A percentile compares a stretch with the other conserved stretches of the same genome.
Conservation (phyloP, 2,797 vertebrate species). For the Coregonus ussuriensis region DNA sequence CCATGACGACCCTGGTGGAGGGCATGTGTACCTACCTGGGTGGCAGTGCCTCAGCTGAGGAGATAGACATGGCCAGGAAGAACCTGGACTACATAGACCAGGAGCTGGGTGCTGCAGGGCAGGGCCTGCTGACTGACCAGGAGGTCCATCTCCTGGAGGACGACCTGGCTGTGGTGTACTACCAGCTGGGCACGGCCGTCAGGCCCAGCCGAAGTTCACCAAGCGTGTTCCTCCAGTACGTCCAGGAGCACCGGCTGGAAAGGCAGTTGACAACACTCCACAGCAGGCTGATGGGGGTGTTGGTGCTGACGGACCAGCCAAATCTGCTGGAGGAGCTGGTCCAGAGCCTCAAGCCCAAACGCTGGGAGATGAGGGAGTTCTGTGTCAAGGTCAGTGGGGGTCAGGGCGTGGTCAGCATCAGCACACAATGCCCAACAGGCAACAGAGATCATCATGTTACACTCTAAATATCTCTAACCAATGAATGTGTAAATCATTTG, state of each 20-base stretch:
- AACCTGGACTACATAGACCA: slow-evolving; percentile 74
- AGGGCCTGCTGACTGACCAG: slow-evolving; percentile 60
- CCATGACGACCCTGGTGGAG: slow-evolving; percentile 68
- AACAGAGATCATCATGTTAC: not conserved
- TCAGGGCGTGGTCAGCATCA: not conserved
- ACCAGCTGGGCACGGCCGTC: slow-evolving; percentile 66
- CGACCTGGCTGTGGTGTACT: slow-evolving; percentile 71
- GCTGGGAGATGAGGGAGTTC: slow-evolving; percentile 72
- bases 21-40: slow-evolving; percentile 68
- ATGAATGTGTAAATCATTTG: not conserved
- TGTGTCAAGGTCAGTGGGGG: slow-evolving; percentile 68
- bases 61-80: slow-evolving; percentile 68
- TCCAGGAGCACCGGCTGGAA: slow-evolving; percentile 70
- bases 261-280: slow-evolving; percentile 72
- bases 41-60: slow-evolving; percentile 61
- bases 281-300: slow-evolving; percentile 68
- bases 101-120: slow-evolving; percentile 58
- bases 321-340: slow-evolving; percentile 71
- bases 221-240: slow-evolving; percentile 69
- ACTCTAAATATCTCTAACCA: not conserved
- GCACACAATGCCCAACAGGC: not conserved
- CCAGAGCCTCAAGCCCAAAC: slow-evolving; percentile 63
- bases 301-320: slow-evolving; percentile 60
- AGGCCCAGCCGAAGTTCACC: slow-evolving; percentile 63
- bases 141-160: slow-evolving; percentile 71